Evolutionary conservation across 1,140 invertebrate species (phyloP).

Genomic region (Daktulosphaira vitifoliae): DNA sequence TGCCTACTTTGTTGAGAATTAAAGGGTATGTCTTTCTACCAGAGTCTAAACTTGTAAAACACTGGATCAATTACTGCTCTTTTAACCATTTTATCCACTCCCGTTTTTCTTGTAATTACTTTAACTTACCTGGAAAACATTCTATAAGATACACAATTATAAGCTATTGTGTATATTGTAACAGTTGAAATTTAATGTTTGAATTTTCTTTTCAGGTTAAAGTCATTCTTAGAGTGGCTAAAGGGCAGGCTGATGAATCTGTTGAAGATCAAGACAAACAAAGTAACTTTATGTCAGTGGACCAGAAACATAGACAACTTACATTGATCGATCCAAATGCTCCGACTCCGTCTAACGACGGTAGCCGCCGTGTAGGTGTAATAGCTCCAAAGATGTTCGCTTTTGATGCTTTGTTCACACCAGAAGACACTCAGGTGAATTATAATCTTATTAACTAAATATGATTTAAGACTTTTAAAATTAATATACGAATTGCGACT

Average conservation of each 20-base stretch:
- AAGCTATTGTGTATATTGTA: too few species aligned
- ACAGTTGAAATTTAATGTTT: too few species aligned
- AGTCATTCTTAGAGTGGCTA: slow-evolving; percentile 38
- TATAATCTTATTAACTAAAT: too few species aligned
- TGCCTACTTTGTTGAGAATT: slow-evolving; percentile 18
- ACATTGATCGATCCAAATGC: slow-evolving; percentile 38
- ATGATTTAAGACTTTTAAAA: too few species aligned
- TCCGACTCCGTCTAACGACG: slow-evolving; percentile 30
- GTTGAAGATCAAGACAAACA: neutral
- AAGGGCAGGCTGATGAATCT: neutral
- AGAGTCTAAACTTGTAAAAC: too few species aligned
- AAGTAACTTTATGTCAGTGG: slow-evolving; percentile 37
- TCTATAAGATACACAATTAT: too few species aligned
- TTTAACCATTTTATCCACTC: too few species aligned
- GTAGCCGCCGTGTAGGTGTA: slow-evolving; percentile 45
- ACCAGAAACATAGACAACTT: slow-evolving; percentile 38
- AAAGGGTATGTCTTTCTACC: neutral
- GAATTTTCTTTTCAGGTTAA: slow-evolving; percentile 37
- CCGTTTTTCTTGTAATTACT: neutral
- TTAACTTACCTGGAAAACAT: too few species aligned
- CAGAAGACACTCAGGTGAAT: slow-evolving; percentile 79
- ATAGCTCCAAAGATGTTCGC: slow-evolving; percentile 94
- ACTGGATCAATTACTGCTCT: neutral
- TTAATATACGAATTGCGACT: too few species aligned
- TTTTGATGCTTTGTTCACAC: slow-evolving; percentile 87